Evolutionary conservation across 1,140 invertebrate species (phyloP).

Genomic region (Drosophila leontia): DNA sequence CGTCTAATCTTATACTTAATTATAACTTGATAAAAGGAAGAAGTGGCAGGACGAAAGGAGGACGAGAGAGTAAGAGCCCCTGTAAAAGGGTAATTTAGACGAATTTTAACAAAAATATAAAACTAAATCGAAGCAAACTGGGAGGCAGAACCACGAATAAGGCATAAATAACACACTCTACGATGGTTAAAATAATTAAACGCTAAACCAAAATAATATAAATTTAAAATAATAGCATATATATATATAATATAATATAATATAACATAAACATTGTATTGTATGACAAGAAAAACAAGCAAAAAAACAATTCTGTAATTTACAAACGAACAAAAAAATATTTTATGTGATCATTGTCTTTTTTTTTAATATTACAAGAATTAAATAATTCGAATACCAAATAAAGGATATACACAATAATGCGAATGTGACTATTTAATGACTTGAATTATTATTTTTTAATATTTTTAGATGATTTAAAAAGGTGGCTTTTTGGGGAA

Average conservation of each 20-base stretch:
- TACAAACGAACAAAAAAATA: conserved; percentile 72
- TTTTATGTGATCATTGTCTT: conserved; percentile 83
- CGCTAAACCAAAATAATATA: conserved; percentile 61
- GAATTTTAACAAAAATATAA: conserved; percentile 70
- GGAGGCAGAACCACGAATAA: conserved; percentile 6
- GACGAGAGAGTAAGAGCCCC: conserved; percentile 9
- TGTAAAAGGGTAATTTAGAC: conserved; percentile 71
- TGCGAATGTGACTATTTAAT: conserved; percentile 10
- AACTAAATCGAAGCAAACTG: conserved; percentile 22
- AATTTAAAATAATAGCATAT: conserved; percentile 41
- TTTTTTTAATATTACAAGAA: conserved; percentile 83
- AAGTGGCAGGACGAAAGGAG: not conserved
- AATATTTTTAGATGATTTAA: no score
- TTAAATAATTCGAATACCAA: conserved; percentile 81
- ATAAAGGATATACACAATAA: conserved; percentile 73
- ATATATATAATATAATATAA: conserved; percentile 50
- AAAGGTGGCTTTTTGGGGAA: no score
- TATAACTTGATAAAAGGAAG: conserved; percentile 31
- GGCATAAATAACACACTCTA: conserved; percentile 39
- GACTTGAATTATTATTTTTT: no score
- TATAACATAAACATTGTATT: conserved; percentile 72
- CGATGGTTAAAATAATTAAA: conserved; percentile 57
- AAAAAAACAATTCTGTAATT: conserved; percentile 71
- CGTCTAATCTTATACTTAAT: conserved; percentile 64
- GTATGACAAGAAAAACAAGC: conserved; percentile 73